Conservation (phyloP, 2,888 invertebrate species). For the Pollenia griseotomentosa region DNA sequence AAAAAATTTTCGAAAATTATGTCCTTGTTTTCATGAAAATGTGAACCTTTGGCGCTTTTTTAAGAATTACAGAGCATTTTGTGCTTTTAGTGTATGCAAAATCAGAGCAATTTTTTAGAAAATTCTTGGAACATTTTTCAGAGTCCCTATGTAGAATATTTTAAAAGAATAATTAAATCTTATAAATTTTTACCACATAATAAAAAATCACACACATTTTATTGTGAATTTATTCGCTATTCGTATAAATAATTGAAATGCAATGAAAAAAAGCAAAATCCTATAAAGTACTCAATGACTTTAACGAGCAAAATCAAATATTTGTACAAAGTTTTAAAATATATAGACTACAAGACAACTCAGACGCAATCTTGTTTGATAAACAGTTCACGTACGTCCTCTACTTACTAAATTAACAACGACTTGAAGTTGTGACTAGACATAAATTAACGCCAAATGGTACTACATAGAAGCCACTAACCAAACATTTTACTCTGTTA, state of each 20-base stretch:
- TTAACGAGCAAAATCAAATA: conserved; percentile 39
- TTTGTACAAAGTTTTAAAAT: conserved; percentile 17
- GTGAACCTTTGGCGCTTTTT: no score
- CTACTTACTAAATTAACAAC: conserved; percentile 74
- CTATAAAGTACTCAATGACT: conserved; percentile 69
- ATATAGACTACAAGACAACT: conserved; percentile 22
- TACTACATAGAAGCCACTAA: conserved; percentile 59
- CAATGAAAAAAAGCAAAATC: conserved; percentile 1
- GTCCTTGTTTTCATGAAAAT: no score
- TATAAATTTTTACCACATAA: conserved; percentile 26
- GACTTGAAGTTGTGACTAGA: conserved; percentile 70
- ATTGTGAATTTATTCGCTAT: conserved; percentile 50
- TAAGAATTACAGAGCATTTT: no score
- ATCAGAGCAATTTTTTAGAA: no score
- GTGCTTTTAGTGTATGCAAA: no score
- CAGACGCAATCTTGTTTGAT: conserved; percentile 56
- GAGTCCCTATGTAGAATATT: not conserved
- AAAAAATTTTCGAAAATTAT: no score
- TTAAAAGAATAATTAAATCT: conserved; percentile 4
- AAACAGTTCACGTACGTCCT: conserved; percentile 73
- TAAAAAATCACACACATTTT: conserved; percentile 50
- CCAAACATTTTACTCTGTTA: conserved; percentile 46
- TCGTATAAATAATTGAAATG: conserved; percentile 13
- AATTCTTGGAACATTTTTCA: not conserved
- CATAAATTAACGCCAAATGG: conserved; percentile 74